These are phyloP conservation scores for Threskiornis aethiopicus DNA, from an alignment of 2,797 vertebrate genomes.

Conservation along the genomic window DNA sequence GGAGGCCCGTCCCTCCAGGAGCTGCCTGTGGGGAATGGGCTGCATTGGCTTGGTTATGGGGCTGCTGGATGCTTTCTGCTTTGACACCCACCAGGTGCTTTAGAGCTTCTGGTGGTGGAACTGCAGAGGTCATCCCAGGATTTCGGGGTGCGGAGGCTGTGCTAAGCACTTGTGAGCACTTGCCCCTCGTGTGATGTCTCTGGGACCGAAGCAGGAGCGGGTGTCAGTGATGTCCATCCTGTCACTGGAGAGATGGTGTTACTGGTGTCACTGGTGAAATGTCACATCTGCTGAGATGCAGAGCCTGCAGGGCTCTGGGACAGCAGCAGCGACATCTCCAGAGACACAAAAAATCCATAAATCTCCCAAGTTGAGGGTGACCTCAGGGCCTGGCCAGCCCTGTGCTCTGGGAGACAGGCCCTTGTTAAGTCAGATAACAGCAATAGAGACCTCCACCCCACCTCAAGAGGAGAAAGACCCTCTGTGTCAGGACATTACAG, in stretches of 20 bases:
- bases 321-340: not conserved
- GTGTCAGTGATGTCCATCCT: not conserved
- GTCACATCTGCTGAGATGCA: not conserved
- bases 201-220: not conserved
- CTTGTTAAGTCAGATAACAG: not conserved
- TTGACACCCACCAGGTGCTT: not conserved
- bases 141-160: not conserved
- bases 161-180: not conserved
- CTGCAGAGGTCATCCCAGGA: not conserved
- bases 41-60: not conserved
- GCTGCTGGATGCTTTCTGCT: not conserved
- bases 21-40: rapidly evolving
- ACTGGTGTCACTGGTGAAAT: not conserved
- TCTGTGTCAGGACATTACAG: not conserved
- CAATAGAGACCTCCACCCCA: not conserved
- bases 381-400: not conserved
- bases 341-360: not conserved
- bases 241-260: not conserved
- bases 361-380: not conserved
- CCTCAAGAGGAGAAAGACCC: not conserved
- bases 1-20: not conserved
- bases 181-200: rapidly evolving
- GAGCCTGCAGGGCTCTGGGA: not conserved
- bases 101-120: not conserved
- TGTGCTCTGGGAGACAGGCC: not conserved